Base-by-base conservation (phyloP, 2,888 invertebrate genomes). In the Rotaria sp. region DNA sequence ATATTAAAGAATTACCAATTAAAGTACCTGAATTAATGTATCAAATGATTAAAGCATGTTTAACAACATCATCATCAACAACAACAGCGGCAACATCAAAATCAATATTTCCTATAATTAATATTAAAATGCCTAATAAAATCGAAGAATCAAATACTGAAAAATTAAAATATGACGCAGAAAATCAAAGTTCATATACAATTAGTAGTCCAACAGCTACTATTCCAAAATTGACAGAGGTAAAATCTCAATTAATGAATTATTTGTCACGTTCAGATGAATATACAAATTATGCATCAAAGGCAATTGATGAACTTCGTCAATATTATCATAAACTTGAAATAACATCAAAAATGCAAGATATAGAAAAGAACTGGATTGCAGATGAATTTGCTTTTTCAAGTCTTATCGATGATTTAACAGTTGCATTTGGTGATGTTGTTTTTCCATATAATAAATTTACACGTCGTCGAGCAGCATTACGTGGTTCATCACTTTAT, bases 391-490 rank as follows among this genome's bases (percentile, higher is more conserved):
- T 24, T 38, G 5, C 7, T 38, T 26, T 38, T 26, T 41, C 41
- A 8, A 10, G 38, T 24, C 13, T 75, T 8, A 41, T 75, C 10
- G 41, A 75, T 11, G 75, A 75, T 41, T 1, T 75, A 26, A 7
- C 75, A 7, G 8, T 26, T 18, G 75, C 41, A 1, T 13, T 75
- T 21, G 75, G 75, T 41, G 75, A 75, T 24, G 0, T 75, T 21
- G 26, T 75, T 4, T 75, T 75, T 38, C 75, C 75, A 13, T 38
- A 21, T 35, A 75, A 75, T 41, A 75, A 41, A 75, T 75, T 75
- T 41, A 75, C 75, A 26, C 75, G 75, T 26, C 75, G 38, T 41
- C 75, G 75, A 38, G 75, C 75, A 75, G 75, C 75, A 21, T 41
- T 75, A 35, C 75, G 26, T 38, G 75, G 75, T 7, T 75, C 75